Evolutionary conservation across 1,140 invertebrate species (phyloP), one percentile per base, ranked within the genome.

Genomic region (Battus philenor): DNA sequence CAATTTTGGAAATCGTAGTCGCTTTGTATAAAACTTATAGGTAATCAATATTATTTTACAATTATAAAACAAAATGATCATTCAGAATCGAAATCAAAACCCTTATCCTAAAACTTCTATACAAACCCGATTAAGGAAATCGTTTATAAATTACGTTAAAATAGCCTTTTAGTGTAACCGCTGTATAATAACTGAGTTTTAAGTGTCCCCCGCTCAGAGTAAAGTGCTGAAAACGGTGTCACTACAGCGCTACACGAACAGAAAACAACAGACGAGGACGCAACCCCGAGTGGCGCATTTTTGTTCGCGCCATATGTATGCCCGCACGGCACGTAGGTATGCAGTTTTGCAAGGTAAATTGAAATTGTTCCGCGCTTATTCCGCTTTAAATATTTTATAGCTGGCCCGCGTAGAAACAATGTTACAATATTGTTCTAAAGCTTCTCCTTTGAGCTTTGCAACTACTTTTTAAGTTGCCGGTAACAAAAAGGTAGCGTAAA

Each of bases 231-330:
- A 41, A 41, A 41, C 36, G 13, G 13, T 41, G 38, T 16, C 12
- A 26, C 38, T 41, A 16, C 9, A 33, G 31, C 31, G 15, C 31
- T 33, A 10, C 27, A 30, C 27, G 11, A 10, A 9, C 24, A n/a
- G 41, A 24, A 41, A 48, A 58, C 55, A 58, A 52, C 54, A 34
- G 39, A 18, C 44, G 56, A 44, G 48, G 27, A 44, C 50, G 33
- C 54, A 33, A 38, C 31, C 44, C 59, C 50, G 47, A 69, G 68
- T 55, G 47, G 44, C 44, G 51, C 58, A 56, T 64, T 72, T 58
- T 62, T 58, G 38, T 41, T 24, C 4, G 22, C 29, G 38, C 24
- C 27, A 41, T 41, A 2, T 41, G 16, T 41, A 41, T 26, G 13
- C 33, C 9, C 33, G 18, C 24, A 29, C 12, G 49, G 30, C 50